Conservation (phyloP, 2,888 invertebrate genomes). For the Cantharis nigra region DNA sequence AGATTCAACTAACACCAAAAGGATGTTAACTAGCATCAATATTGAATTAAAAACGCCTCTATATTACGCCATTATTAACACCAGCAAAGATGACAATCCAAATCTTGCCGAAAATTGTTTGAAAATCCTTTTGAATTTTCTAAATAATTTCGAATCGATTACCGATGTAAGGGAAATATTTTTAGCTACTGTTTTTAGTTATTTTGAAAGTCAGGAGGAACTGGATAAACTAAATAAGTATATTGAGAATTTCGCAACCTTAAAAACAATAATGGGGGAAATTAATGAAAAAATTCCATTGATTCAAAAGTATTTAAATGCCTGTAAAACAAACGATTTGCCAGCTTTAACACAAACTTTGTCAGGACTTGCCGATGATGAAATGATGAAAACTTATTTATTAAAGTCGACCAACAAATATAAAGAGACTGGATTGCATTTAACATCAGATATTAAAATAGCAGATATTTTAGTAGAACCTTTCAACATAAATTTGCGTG, state of each 20-base stretch:
- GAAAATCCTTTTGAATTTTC: background rate
- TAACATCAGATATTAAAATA: constrained; percentile 3
- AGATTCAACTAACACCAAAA: background rate
- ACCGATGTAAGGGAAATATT: constrained; percentile 2
- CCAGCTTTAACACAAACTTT: background rate
- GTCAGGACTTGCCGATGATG: background rate
- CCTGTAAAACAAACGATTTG: background rate
- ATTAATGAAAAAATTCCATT: background rate
- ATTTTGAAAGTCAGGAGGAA: background rate
- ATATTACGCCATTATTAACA: background rate
- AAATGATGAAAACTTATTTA: constrained; percentile 7
- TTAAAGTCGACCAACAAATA: constrained; percentile 1
- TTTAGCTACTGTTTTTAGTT: constrained; percentile 6
- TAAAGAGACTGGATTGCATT: constrained; percentile 19
- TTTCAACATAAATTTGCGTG: constrained; percentile 4
- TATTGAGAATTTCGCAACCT: background rate
- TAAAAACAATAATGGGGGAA: background rate
- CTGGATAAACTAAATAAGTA: background rate
- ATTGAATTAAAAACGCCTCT: constrained; percentile 6
- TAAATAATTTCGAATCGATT: background rate
- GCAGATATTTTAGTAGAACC: constrained; percentile 3
- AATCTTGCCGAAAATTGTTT: background rate
- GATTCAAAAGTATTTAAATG: constrained; percentile 2
- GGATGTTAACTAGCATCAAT: constrained; percentile 9
- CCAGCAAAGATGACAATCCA: background rate